A percentile compares a stretch with the other conserved stretches of the same genome.
Conservation (phyloP, 1,140 invertebrate species). For the Leptonema lineaticorne region DNA sequence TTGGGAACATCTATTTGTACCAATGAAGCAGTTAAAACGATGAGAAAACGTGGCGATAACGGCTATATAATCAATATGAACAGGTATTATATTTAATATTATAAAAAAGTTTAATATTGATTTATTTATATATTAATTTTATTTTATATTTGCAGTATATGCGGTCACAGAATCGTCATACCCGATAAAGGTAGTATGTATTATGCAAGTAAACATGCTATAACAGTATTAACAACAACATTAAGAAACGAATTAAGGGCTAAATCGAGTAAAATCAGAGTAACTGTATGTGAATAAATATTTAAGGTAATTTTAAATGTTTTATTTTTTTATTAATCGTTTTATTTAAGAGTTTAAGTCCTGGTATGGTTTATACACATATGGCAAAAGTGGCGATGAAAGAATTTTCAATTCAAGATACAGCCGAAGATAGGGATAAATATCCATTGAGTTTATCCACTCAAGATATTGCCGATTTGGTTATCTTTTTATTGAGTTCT, state of each 20-base stretch:
- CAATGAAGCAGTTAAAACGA: constrained; percentile 58
- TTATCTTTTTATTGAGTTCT: neutral
- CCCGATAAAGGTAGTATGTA: constrained; percentile 56
- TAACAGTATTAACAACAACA: constrained; percentile 65
- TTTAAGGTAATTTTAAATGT: too few species aligned
- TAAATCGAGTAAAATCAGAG: constrained; percentile 60
- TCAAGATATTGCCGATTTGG: constrained; percentile 13
- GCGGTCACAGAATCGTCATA: neutral
- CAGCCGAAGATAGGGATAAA: neutral
- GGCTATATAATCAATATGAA: constrained; percentile 70
- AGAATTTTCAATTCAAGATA: neutral
- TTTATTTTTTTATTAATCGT: neutral
- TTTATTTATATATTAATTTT: neutral
- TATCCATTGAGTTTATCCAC: neutral
- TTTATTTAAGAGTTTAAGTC: constrained; percentile 57
- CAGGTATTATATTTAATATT: constrained; percentile 48
- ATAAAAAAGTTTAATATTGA: neutral
- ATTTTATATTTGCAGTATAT: neutral
- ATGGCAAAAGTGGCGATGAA: constrained; percentile 44
- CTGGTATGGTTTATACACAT: constrained; percentile 61
- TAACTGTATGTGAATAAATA: constrained; percentile 58
- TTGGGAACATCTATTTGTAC: constrained; percentile 59
- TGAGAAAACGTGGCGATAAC: constrained; percentile 59
- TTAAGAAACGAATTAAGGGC: constrained; percentile 63
- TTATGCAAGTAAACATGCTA: constrained; percentile 67